A percentile compares a stretch with the other conserved stretches of the same genome.
phyloP scores from a whole-genome alignment of 2,888 invertebrate genomes.

The Halictus ligatus region DNA sequence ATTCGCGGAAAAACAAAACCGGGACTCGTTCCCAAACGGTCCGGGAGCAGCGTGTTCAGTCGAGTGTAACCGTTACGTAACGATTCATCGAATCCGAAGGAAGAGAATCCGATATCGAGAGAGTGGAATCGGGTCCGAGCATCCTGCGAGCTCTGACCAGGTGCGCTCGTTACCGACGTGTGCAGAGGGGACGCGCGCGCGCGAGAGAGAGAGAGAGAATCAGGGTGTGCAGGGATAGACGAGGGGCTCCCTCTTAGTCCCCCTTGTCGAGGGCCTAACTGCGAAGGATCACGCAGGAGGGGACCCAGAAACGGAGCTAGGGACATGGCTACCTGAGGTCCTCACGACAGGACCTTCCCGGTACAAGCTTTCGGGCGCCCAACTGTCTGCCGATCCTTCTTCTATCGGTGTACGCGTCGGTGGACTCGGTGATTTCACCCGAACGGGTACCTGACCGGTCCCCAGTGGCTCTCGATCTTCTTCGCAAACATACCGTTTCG shows the following conservation, averaged over 20 bases:
- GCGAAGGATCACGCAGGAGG: conserved; percentile 54
- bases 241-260: conserved; percentile 44
- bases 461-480: conserved; percentile 42
- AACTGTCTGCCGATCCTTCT: conserved; percentile 72
- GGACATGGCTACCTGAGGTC: conserved; percentile 72
- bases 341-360: conserved; percentile 55
- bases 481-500: not conserved
- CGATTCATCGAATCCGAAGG: not conserved
- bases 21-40: not conserved
- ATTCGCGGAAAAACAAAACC: not conserved
- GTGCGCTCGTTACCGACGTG: conserved; percentile 63
- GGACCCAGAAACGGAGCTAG: conserved; percentile 60
- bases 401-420: conserved; percentile 63
- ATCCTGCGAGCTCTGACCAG: conserved; percentile 62
- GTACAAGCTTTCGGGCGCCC: conserved; percentile 70
- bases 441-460: conserved; percentile 55
- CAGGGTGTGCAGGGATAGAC: conserved; percentile 48
- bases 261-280: conserved; percentile 24
- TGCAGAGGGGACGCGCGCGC: conserved; percentile 46
- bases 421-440: conserved; percentile 61
- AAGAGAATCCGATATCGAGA: conserved; percentile 22
- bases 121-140: conserved; percentile 38
- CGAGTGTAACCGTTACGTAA: not conserved
- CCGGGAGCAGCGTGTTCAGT: not conserved
- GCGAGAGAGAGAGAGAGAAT: conserved; percentile 28